Base-by-base conservation (phyloP, 2,888 invertebrate genomes). In the Cosmorhoe ocellata region DNA sequence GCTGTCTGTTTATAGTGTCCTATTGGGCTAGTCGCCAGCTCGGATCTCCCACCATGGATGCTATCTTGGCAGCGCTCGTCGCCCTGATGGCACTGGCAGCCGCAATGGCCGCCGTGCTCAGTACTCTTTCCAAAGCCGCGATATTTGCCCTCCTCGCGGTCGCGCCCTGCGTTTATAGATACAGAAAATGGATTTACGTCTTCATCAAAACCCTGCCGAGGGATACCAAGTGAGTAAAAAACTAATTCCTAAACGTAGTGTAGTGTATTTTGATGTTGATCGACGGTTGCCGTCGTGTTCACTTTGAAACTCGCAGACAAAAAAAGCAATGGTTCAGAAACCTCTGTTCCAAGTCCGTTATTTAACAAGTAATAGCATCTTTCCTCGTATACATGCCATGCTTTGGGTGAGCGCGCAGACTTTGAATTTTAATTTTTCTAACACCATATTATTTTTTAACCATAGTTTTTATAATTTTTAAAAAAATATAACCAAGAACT, bases 101-200 rank as follows among this genome's bases (percentile, higher is more conserved):
- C 70, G 86, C 88, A 73, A 91, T 91, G 90, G 91, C 90, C 76
- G 91, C 87, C 71, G 81, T 91, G 67, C 91, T 93, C 65, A 90
- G 91, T 72, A 91, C 93, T 59, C 86, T 94, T 54, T 85, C 95
- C 34, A 93, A 95, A 83, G 93, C 93, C 76, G 94, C 95, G 59
- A 94, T 95, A 78, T 94, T 95, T 53, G 90, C 95, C 50, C 74
- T 91, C 31, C 89, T 90, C 62, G 88, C 90, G 52, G 81, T 90
- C 69, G 87, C 89, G 62, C 88, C 92, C 59, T 88, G 92, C 66
- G 77, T 92, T 59, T 90, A 91, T 74, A 84, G 88, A 63, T 90
- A 92, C 74, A 89, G 92, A 71, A 90, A 85, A 59, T 77, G 91
- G 77, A 83, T 93, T 69, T 92, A 92, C 75, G 91, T 94, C 62